Evolutionary conservation across 2,888 invertebrate species (phyloP), one percentile per base, ranked within the genome.

Genomic region (Acleris cristana): DNA sequence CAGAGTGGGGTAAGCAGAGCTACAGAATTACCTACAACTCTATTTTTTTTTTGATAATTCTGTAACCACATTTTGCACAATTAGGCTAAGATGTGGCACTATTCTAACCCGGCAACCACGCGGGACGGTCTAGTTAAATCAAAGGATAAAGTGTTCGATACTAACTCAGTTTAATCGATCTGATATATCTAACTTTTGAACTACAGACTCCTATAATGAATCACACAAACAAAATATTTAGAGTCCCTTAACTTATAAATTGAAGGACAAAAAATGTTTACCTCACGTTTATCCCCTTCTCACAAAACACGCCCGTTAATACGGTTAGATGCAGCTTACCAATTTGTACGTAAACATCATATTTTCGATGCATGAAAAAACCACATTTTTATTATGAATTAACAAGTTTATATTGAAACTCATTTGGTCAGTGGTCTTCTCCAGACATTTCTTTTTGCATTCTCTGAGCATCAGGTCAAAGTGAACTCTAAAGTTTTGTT

Each of bases 341-440:
- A 89, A 89, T 91, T 90, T 90, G 90, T 90, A 84, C 76, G 79
- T 81, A 88, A 90, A 88, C 81, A 85, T 83, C 72, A 77, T 79
- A 82, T 80, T 84, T 72, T 80, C 78, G 78, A 82, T 82, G 79
- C 78, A 79, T 83, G 79, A 72, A 81, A 83, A 83, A 84, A 83
- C 75, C 81, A 84, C 82, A 82, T 76, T 87, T 90, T 90, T 92
- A 88, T 90, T 87, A 84, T 85, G 81, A 91, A 91, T 92, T 92
- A 92, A 90, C 92, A 91, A 88, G 90, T 90, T 89, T 89, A 87
- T 89, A 89, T 84, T 87, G 84, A 87, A 81, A 88, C 87, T 89
- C 89, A 90, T 90, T 90, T 89, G 86, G 86, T 83, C 82, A 84
- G 83, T 75, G 81, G 79, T 82, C 80, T 85, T 82, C 80, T 80